These are phyloP conservation scores for Cyanoramphus novaezelandiae DNA, from an alignment of 2,113 vertebrate species.

Conservation along the genomic window DNA sequence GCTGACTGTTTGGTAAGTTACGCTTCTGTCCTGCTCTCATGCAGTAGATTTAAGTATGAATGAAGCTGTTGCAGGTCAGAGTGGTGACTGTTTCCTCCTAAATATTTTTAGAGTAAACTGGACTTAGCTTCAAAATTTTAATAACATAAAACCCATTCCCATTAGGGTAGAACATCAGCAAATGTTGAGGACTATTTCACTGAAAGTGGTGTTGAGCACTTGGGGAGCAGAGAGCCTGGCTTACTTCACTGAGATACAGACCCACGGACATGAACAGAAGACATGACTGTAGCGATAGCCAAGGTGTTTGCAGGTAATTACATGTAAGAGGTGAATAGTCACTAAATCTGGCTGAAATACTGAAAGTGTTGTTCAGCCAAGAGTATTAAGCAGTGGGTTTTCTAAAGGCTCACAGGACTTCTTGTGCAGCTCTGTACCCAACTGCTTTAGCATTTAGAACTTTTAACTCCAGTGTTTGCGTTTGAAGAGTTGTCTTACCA, in stretches of 20 bases:
- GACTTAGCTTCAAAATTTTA: not conserved
- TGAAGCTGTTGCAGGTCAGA: not conserved
- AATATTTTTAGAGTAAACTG: not conserved
- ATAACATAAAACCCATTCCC: not conserved
- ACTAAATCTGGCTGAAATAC: not conserved
- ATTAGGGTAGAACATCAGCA: not conserved
- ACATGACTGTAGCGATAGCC: not conserved
- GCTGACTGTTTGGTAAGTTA: not conserved
- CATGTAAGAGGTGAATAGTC: not conserved
- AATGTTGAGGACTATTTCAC: not conserved
- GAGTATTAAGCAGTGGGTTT: not conserved
- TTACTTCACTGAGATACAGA: not conserved
- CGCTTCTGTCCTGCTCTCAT: not conserved
- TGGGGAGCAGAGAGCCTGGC: not conserved
- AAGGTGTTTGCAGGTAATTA: not conserved
- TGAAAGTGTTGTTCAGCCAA: not conserved
- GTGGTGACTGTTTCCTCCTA: not conserved
- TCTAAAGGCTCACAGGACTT: not conserved
- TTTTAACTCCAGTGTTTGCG: not conserved
- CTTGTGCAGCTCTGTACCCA: not conserved
- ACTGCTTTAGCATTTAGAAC: not conserved
- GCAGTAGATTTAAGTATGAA: not conserved
- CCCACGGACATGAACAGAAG: not conserved
- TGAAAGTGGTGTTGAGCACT: not conserved
- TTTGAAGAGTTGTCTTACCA: constrained; percentile 1